Base-by-base conservation (phyloP, 2,797 vertebrate species). In the Lindbergichthys nudifrons region DNA sequence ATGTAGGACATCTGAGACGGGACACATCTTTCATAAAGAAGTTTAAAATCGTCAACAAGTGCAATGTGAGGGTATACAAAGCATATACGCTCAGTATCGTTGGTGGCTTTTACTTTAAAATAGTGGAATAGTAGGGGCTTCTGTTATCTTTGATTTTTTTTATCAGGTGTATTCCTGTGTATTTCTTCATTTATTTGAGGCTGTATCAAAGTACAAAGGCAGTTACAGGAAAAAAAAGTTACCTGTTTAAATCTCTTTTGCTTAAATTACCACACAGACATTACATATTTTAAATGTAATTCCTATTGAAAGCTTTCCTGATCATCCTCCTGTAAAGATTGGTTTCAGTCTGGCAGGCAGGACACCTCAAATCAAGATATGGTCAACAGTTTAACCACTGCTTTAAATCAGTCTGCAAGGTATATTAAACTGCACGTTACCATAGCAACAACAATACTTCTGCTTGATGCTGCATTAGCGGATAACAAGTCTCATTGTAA, bases 371-470 rank as follows among this genome's bases (percentile, higher is more conserved):
- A 63, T 18, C 18, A 32, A 63, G 15, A 42, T 7, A 50, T 32
- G 14, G 5, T 63, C 39, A 36, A 11, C 43, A 56, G 19, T 58
- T 54, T 52, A 57, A 68, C n/a, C 13, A 45, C 18, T 23, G 9
- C 42, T 68, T 45, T 39, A 48, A 50, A 50, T 73, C 23, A 48
- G 19, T 50, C 47, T 59, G 16, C 58, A 64, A 58, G 12, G 10
- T 78, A 48, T 46, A 68, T 68, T 70, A 39, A 70, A 71, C 14
- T 68, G 23, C 50, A 56, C 5, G 45, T 70, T 62, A 65, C 51
- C 36, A 78, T 73, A 48, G 71, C 43, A 80, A 74, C 43, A 80
- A 74, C 73, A 70, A 59, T 60, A 52, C 16, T 67, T 64, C 7
- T 73, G 23, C 47, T 56, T 65, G 60, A 73, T 60, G 43, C 21